Evolutionary conservation across 2,888 invertebrate species (phyloP).

Genomic region (Monoplex corrugatus): DNA sequence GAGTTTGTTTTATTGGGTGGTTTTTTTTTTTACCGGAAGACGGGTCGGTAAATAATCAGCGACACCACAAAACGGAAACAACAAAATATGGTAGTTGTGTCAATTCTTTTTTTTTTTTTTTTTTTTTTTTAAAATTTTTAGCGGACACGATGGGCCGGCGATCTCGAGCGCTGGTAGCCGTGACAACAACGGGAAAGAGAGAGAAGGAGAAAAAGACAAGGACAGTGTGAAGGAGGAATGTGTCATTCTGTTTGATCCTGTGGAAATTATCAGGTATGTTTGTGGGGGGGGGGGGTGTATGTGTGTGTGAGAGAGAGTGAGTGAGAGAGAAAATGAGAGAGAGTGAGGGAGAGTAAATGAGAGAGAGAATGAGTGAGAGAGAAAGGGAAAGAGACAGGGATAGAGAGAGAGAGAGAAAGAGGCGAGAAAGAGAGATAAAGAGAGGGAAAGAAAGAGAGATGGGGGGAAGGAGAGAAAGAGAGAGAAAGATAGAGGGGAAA

Average conservation of each 20-base stretch:
- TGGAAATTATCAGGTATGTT: conserved; percentile 72
- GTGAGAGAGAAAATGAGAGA: no score
- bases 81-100: not conserved
- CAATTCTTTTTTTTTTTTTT: not conserved
- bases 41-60: no score
- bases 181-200: conserved; percentile 66
- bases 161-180: conserved; percentile 71
- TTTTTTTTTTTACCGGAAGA: no score
- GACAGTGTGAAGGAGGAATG: conserved; percentile 64
- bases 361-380: no score
- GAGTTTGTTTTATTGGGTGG: not conserved
- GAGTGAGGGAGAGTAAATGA: no score
- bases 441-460: not conserved
- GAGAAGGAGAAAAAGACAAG: conserved; percentile 67
- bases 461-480: no score
- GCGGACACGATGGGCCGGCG: conserved; percentile 69
- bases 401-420: no score
- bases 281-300: not conserved
- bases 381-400: no score
- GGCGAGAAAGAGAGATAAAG: not conserved
- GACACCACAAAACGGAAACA: no score
- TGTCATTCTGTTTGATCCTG: conserved; percentile 73
- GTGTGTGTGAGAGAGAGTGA: not conserved
- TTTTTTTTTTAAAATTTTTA: not conserved
- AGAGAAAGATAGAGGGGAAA: no score